Conservation (phyloP, 2,113 vertebrate species). For the Anarhynchus alexandrinus region DNA sequence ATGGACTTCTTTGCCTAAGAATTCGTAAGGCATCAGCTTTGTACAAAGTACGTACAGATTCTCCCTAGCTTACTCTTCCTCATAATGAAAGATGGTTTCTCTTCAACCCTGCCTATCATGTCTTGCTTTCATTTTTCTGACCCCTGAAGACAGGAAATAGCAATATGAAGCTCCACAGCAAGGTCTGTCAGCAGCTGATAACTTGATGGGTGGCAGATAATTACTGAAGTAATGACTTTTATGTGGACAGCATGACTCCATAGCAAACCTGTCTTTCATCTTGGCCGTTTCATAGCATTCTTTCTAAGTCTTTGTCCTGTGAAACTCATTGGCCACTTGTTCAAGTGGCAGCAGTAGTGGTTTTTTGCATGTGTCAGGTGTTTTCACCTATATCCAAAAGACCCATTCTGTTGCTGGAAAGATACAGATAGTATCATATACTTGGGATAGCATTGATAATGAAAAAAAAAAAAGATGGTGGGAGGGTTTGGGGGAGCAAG, state of each 20-base stretch:
- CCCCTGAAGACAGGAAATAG: background rate
- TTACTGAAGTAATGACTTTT: background rate
- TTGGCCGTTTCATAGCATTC: fast-evolving
- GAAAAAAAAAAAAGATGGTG: background rate
- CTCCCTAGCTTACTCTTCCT: background rate
- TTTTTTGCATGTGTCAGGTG: background rate
- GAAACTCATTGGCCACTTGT: background rate
- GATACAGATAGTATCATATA: background rate
- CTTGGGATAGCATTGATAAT: background rate
- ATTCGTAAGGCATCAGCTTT: background rate
- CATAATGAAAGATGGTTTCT: background rate
- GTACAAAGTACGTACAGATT: background rate
- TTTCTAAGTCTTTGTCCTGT: background rate
- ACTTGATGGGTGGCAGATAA: background rate
- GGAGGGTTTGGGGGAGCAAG: background rate
- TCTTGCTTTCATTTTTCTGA: background rate
- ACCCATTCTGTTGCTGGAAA: background rate
- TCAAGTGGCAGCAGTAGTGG: background rate
- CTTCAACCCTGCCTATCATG: background rate
- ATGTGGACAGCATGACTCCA: background rate
- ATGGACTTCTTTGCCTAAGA: background rate
- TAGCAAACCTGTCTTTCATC: background rate
- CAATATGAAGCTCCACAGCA: background rate
- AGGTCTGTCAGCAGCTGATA: background rate
- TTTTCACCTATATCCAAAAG: background rate